Evolutionary conservation across 92 coral and sea anemone genomes (phyloP).

Genomic region (Isaurus tuberculatus): DNA sequence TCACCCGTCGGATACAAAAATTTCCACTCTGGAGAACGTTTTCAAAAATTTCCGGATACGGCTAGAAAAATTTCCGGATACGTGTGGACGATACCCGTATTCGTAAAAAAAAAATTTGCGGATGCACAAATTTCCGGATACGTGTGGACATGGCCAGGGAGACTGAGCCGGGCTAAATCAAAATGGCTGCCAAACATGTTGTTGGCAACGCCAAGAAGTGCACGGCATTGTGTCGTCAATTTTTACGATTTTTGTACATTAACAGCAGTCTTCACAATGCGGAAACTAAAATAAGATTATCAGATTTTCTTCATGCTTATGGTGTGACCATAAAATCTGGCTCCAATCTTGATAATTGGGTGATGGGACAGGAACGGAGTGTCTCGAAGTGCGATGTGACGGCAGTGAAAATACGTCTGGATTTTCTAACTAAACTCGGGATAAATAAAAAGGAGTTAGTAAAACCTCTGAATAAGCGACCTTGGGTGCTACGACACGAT

Average conservation of each 20-base stretch:
- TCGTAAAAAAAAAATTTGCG: too few species aligned
- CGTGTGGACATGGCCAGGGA: not conserved
- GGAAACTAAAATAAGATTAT: conserved; percentile 1
- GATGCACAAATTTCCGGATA: too few species aligned
- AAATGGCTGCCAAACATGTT: conserved; percentile 6
- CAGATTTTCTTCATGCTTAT: conserved; percentile 20
- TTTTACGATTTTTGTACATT: not conserved
- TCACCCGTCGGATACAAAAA: too few species aligned
- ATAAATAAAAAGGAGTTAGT: conserved; percentile 28
- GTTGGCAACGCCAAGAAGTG: not conserved
- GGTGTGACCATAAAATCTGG: conserved; percentile 39
- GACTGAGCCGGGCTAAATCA: conserved; percentile 1
- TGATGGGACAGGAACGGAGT: conserved; percentile 31
- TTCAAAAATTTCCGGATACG: too few species aligned
- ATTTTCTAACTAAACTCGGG: conserved; percentile 26
- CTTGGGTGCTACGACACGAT: conserved; percentile 40
- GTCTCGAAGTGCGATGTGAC: conserved; percentile 17
- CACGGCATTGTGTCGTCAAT: not conserved
- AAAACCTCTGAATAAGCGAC: conserved; percentile 35
- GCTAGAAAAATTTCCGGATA: too few species aligned
- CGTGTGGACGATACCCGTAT: too few species aligned
- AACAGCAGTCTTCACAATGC: not conserved
- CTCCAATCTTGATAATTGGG: conserved; percentile 43
- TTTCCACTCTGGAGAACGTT: too few species aligned
- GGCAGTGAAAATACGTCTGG: conserved; percentile 35